Conservation (phyloP, 1,140 invertebrate genomes). For the Drosophila elegans region DNA sequence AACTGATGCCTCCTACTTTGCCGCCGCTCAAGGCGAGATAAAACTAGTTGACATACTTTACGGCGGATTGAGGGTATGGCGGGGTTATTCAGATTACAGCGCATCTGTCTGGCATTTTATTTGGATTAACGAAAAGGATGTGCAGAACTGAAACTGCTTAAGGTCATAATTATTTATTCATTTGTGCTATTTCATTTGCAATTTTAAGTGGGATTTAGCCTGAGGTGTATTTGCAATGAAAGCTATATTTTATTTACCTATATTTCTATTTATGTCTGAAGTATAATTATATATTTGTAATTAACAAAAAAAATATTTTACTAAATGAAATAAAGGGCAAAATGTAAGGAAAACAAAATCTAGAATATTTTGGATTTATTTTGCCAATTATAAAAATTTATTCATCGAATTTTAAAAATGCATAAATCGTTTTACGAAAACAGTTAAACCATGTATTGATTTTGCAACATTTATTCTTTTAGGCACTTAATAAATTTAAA, state of each 20-base stretch:
- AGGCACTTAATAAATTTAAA: too few relatives aligned
- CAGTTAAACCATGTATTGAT: too few relatives aligned
- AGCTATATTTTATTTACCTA: background rate
- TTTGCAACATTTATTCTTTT: too few relatives aligned
- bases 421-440: too few relatives aligned
- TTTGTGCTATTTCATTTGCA: slow-evolving; percentile 17
- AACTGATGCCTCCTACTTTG: slow-evolving; percentile 33
- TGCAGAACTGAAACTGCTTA: slow-evolving; percentile 12
- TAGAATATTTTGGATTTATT: too few relatives aligned
- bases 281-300: too few relatives aligned
- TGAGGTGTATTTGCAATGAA: background rate
- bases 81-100: slow-evolving; percentile 7
- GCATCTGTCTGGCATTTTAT: slow-evolving; percentile 20
- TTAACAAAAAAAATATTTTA: too few relatives aligned
- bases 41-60: slow-evolving; percentile 76
- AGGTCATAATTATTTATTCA: slow-evolving; percentile 37
- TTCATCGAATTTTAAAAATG: too few relatives aligned
- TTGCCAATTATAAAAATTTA: too few relatives aligned
- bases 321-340: too few relatives aligned
- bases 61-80: slow-evolving; percentile 5
- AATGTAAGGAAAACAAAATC: too few relatives aligned
- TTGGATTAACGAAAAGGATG: slow-evolving; percentile 9
- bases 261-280: background rate
- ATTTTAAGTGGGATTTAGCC: slow-evolving; percentile 5
- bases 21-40: slow-evolving; percentile 58